Evolutionary conservation across 2,888 invertebrate genomes (phyloP).

Genomic region (Rotaria macrura): DNA sequence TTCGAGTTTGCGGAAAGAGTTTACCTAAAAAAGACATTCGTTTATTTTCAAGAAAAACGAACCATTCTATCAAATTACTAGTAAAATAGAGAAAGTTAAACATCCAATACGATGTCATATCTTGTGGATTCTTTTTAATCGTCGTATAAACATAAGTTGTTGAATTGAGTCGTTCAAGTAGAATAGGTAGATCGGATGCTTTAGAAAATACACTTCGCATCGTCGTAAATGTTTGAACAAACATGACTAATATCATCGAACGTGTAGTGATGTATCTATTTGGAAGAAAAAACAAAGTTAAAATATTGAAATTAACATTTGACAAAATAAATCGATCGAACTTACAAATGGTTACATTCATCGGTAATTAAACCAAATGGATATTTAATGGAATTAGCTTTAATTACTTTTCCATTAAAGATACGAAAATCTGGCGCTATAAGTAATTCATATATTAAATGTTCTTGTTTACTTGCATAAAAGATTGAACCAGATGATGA

Average conservation of each 20-base stretch:
- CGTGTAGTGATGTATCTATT: background rate
- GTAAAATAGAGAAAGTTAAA: background rate
- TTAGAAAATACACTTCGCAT: conserved; percentile 7
- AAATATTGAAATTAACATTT: too few species aligned
- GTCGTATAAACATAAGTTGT: background rate
- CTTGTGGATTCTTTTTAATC: background rate
- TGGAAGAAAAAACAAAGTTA: too few species aligned
- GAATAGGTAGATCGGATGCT: background rate
- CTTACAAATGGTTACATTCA: conserved; percentile 14
- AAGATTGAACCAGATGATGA: background rate
- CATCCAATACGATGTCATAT: background rate
- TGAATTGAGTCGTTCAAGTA: background rate
- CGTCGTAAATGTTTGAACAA: background rate
- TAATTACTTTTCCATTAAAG: background rate
- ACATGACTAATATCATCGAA: background rate
- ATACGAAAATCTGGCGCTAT: background rate
- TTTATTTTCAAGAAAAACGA: background rate
- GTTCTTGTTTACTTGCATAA: conserved; percentile 5
- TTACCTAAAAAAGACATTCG: background rate
- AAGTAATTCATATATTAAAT: conserved; percentile 1
- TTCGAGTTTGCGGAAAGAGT: background rate
- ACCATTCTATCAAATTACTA: background rate
- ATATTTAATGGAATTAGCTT: background rate
- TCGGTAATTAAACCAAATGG: conserved; percentile 1
- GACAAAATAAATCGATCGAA: background rate